Base-by-base conservation (phyloP, 2,113 vertebrate species). In the Stomatorhinus ivindoensis region DNA sequence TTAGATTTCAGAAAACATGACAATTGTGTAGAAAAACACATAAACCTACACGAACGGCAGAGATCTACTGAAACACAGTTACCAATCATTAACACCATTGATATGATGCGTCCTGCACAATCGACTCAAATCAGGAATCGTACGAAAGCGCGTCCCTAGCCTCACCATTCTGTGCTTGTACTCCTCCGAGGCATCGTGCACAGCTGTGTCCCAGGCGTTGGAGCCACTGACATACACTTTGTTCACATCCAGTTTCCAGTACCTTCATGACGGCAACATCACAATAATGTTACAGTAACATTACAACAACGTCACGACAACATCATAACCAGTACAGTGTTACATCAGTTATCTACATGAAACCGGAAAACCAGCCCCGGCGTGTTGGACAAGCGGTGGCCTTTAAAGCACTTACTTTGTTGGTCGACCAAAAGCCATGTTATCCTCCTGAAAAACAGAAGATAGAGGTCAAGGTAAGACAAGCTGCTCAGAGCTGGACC, bases 361-460 rank as follows among this genome's bases (percentile, higher is more conserved):
- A 44, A 17, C 51, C 35, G 21, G 1, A 21, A 13, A 19, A 8
- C 3, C 86, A n/a, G 1, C 24, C n/a, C 2, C 5, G 24, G 24
- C 42, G 17, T 53, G 85, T 7, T 15, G n/a, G 27, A 31, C 13
- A n/a, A 31, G 85, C 21, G 24, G 5, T 76, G 9, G 0, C 46
- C n/a, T 82, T 53, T 87, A 2, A 89, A 58, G 21, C 7, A 92
- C 97, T 97, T 94, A 99, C 98, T 99, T 99, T 93, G 97, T 98
- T n/a, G 98, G 98, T 92, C 96, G 97, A 92, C 98, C 98, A 94
- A 99, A 99, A 19, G 98, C 98, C 98, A 99, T 99, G 95, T 98
- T 99, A 96, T 99, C 98, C 91, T 99, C 98, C 98, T 99, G 90
- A 1, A 93, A 90, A 1, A 93, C 89, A 90, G 84, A 39, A 44